These are phyloP conservation scores for Ridgeia piscesae DNA, from an alignment of 1,140 invertebrate species.

Conservation along the genomic window DNA sequence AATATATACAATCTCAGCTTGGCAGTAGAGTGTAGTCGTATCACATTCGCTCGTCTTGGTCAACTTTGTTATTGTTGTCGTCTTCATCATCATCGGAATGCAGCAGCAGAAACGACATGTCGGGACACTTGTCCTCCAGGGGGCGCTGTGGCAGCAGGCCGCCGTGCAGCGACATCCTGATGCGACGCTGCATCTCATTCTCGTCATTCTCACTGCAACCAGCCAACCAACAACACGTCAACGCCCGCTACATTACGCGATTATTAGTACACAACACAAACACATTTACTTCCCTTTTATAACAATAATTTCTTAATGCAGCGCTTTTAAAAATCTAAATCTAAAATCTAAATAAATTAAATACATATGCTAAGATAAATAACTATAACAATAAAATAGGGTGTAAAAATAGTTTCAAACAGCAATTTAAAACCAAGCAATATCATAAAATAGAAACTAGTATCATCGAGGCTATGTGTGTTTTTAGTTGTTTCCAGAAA, in stretches of 20 bases:
- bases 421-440: too few species aligned
- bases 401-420: too few species aligned
- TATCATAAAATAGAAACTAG: too few species aligned
- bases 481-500: too few species aligned
- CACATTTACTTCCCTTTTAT: background rate
- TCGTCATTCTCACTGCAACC: constrained; percentile 19
- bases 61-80: background rate
- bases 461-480: too few species aligned
- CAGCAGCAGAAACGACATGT: background rate
- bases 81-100: background rate
- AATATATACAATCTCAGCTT: constrained; percentile 1
- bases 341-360: too few species aligned
- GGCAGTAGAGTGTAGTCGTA: background rate
- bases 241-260: background rate
- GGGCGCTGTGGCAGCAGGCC: background rate
- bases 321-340: too few species aligned
- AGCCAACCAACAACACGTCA: background rate
- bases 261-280: background rate
- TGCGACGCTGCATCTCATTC: background rate
- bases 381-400: too few species aligned
- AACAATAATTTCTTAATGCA: too few species aligned
- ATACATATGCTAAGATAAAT: too few species aligned
- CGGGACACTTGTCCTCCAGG: background rate
- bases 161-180: background rate
- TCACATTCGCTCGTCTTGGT: background rate